phyloP scores from a whole-genome alignment of 2,113 vertebrate species.

The Amphilophus citrinellus region DNA sequence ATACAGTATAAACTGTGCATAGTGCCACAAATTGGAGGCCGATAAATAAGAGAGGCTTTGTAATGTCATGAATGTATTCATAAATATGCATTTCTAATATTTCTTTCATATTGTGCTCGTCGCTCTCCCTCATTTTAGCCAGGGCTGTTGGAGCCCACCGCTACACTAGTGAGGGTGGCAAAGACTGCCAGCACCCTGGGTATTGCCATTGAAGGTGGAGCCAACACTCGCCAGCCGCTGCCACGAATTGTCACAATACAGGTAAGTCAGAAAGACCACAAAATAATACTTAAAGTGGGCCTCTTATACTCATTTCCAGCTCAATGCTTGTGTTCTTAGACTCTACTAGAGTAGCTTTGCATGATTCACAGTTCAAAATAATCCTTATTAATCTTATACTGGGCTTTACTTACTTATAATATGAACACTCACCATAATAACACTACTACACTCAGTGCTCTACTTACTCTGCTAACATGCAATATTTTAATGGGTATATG shows the following conservation, averaged over 20 bases:
- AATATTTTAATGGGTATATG: background rate
- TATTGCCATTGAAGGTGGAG: conserved; percentile 97
- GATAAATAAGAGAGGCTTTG: background rate
- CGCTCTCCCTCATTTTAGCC: conserved; percentile 80
- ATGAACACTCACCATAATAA: background rate
- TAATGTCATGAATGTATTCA: background rate
- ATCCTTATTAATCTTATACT: background rate
- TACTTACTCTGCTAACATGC: background rate
- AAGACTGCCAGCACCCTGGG: conserved; percentile 94
- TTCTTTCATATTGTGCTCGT: background rate
- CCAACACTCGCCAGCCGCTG: conserved; percentile 96
- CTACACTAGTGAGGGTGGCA: conserved; percentile 89
- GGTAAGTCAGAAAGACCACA: conserved; percentile 74
- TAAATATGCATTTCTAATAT: background rate
- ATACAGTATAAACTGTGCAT: background rate
- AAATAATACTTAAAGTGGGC: background rate
- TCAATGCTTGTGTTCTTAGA: no score
- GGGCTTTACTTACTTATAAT: background rate
- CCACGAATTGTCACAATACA: conserved; percentile 98
- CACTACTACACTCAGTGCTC: background rate
- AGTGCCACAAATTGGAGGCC: background rate
- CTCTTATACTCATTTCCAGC: background rate
- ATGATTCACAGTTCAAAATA: background rate
- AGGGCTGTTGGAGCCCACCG: conserved; percentile 92
- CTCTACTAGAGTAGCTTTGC: background rate